Base-by-base conservation (phyloP, 2,888 invertebrate genomes). In the Opisthograptis luteolata region DNA sequence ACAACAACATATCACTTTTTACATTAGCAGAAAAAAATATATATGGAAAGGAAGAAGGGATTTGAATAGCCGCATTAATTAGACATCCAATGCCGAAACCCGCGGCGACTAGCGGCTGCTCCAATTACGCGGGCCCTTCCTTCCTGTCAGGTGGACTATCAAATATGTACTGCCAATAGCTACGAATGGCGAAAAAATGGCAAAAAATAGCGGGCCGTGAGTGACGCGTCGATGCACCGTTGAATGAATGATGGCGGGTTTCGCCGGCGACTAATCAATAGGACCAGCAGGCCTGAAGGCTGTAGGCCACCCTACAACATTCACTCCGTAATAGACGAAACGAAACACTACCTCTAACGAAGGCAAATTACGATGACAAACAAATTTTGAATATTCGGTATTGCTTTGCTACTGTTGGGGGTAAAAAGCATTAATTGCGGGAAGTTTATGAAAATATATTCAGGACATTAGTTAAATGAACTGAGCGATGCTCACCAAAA, bases 191-290 rank as follows among this genome's bases (percentile, higher is more conserved):
- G 62, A 70, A 73, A 77, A 35, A 75, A 68, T 51, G 48, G 42
- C 51, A 54, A 54, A 62, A 68, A 45, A 63, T 57, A 31, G 56
- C 46, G 55, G 55, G 58, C 58, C 50, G 62, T 73, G 78, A 79
- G 62, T 74, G 81, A 80, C 81, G 75, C 68, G 72, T 71, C 74
- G 72, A 73, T 77, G 62, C 63, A 66, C 55, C 63, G 70, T 73
- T 84, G 80, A 85, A 85, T 86, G 84, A 84, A 78, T 84, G 84
- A 85, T 84, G 84, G 67, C 67, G 57, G 67, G 70, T 58, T 58
- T 58, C 68, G 67, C 64, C 71, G 62, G 66, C 66, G 66, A 60
- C 70, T 74, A 73, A 75, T 76, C 75, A 75, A 77, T 73, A 73
- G 68, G 51, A 59, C 59, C 64, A 42, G 47, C 43, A 48, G 62